Evolutionary conservation across 2,888 invertebrate species (phyloP).

Genomic region (Dicycla oo): DNA sequence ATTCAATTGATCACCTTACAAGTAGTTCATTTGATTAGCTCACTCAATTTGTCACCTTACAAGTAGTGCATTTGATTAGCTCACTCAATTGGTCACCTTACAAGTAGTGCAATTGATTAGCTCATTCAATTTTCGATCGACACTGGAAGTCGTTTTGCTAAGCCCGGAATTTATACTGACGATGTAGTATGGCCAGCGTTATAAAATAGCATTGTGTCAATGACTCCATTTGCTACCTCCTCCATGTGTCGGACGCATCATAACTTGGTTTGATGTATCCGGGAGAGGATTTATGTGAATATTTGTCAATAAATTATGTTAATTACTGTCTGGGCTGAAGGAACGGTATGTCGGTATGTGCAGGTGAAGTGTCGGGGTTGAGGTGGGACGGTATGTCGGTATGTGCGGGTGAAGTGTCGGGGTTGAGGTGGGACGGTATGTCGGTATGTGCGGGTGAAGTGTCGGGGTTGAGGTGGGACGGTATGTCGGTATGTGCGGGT

Average conservation of each 20-base stretch:
- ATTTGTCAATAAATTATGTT: constrained; percentile 43
- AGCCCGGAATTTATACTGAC: not conserved
- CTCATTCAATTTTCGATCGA: too few species aligned
- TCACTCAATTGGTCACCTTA: too few species aligned
- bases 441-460: constrained; percentile 27
- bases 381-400: constrained; percentile 24
- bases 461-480: constrained; percentile 27
- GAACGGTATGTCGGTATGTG: constrained; percentile 32
- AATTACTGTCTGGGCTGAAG: constrained; percentile 31
- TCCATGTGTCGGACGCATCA: constrained; percentile 31
- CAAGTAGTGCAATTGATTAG: too few species aligned
- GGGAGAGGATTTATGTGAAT: constrained; percentile 40
- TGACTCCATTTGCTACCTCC: constrained; percentile 9
- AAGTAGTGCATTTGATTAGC: too few species aligned
- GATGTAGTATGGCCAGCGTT: not conserved
- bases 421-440: constrained; percentile 26
- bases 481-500: constrained; percentile 24
- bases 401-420: constrained; percentile 25
- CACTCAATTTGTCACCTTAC: too few species aligned
- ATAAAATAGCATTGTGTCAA: not conserved
- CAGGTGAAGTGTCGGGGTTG: not conserved
- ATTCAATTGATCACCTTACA: too few species aligned
- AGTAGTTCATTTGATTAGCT: too few species aligned
- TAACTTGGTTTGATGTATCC: constrained; percentile 37
- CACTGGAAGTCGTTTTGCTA: too few species aligned